These are phyloP conservation scores for Syrmaticus mikado DNA, from an alignment of 2,113 vertebrate species.

Conservation along the genomic window DNA sequence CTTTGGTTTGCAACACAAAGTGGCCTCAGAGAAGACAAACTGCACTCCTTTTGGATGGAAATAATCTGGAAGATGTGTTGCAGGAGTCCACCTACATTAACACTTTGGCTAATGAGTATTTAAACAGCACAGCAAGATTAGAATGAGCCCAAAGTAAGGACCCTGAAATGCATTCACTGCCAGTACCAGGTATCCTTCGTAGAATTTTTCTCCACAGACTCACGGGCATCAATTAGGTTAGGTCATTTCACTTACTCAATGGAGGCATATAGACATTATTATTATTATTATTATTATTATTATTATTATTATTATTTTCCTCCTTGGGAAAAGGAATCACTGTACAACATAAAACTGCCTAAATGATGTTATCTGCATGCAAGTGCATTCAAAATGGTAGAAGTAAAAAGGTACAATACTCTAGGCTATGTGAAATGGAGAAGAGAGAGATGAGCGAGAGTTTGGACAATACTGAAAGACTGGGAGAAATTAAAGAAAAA, in stretches of 20 bases:
- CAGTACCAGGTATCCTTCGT: fast-evolving
- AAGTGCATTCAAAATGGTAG: not conserved
- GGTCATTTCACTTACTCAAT: not conserved
- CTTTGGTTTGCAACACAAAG: not conserved
- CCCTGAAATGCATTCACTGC: not conserved
- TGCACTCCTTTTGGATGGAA: not conserved
- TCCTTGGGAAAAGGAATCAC: not conserved
- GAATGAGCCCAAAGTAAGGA: not conserved
- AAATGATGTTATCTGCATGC: not conserved
- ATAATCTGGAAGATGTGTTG: not conserved
- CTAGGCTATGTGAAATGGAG: not conserved
- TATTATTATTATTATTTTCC: not conserved
- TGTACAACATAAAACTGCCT: not conserved
- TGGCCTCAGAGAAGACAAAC: not conserved
- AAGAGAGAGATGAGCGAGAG: not conserved
- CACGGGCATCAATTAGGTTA: not conserved
- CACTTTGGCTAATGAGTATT: not conserved
- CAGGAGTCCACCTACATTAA: not conserved
- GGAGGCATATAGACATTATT: not conserved
- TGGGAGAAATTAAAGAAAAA: not conserved
- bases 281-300: too few relatives aligned
- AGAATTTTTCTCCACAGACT: not conserved
- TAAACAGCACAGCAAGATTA: not conserved
- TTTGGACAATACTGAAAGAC: not conserved
- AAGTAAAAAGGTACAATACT: not conserved